A percentile compares a stretch with the other conserved stretches of the same genome.
phyloP scores from a whole-genome alignment of 2,113 vertebrate genomes.

The Calyptommatus sinebrachiatus region DNA sequence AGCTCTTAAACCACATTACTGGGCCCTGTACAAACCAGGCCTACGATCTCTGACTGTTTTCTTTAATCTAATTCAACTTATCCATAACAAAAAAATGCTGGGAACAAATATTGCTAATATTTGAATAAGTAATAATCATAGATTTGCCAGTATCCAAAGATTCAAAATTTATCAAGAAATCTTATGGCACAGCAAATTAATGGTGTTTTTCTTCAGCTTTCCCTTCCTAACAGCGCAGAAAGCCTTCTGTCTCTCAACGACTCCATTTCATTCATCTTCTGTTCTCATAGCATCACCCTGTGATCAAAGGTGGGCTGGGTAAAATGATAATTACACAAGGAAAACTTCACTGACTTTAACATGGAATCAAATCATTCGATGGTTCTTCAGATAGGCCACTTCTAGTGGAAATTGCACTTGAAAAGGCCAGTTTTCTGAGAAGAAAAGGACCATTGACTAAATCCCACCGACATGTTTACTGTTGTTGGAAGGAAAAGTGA shows the following conservation, averaged over 20 bases:
- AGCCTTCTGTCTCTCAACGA: neutral
- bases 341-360: neutral
- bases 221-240: neutral
- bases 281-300: neutral
- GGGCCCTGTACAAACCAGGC: too few relatives aligned
- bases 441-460: constrained; percentile 41
- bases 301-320: neutral
- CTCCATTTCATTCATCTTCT: neutral
- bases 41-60: too few relatives aligned
- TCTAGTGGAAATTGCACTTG: constrained; percentile 26
- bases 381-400: neutral
- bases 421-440: constrained; percentile 33
- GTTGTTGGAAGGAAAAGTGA: constrained; percentile 43
- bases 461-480: neutral
- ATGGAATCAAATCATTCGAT: neutral
- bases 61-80: too few relatives aligned
- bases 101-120: too few relatives aligned
- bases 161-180: neutral
- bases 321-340: neutral
- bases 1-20: too few relatives aligned
- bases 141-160: neutral
- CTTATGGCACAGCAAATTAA: neutral
- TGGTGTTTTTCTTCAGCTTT: neutral
- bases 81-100: too few relatives aligned
- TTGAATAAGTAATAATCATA: too few relatives aligned